Conservation (phyloP, 1,140 invertebrate species). For the Periplaneta americana region DNA sequence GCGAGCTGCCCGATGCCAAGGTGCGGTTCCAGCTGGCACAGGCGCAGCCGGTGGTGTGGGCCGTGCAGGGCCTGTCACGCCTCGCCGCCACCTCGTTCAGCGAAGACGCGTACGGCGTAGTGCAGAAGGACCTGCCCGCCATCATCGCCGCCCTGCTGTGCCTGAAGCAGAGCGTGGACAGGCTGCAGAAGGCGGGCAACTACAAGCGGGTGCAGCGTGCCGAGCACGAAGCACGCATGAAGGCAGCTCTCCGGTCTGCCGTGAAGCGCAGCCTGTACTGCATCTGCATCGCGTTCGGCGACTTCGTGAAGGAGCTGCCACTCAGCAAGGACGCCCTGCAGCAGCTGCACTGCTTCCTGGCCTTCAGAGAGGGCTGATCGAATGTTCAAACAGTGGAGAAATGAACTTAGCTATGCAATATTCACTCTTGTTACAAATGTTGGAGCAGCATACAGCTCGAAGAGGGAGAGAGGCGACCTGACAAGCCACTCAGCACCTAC, state of each 20-base stretch:
- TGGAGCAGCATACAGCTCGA: too few relatives aligned
- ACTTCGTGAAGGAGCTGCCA: constrained; percentile 60
- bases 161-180: constrained; percentile 63
- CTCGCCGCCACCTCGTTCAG: constrained; percentile 58
- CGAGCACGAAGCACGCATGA: constrained; percentile 55
- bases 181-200: constrained; percentile 51
- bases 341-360: constrained; percentile 20
- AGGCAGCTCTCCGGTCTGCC: constrained; percentile 51
- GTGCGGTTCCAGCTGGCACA: constrained; percentile 54
- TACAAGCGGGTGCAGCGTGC: constrained; percentile 47
- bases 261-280: constrained; percentile 69
- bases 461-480: too few relatives aligned
- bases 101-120: constrained; percentile 74
- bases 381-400: too few relatives aligned
- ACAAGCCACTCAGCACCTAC: too few relatives aligned
- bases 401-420: too few relatives aligned
- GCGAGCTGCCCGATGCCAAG: constrained; percentile 59
- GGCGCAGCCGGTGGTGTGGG: constrained; percentile 63
- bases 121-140: constrained; percentile 64
- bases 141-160: constrained; percentile 59
- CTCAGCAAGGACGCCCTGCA: constrained; percentile 31
- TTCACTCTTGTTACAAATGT: too few relatives aligned
- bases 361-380: constrained; percentile 19
- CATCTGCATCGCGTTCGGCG: constrained; percentile 58
- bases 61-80: constrained; percentile 59